Conservation (phyloP, 2,113 vertebrate species). For the Cacatua alba region DNA sequence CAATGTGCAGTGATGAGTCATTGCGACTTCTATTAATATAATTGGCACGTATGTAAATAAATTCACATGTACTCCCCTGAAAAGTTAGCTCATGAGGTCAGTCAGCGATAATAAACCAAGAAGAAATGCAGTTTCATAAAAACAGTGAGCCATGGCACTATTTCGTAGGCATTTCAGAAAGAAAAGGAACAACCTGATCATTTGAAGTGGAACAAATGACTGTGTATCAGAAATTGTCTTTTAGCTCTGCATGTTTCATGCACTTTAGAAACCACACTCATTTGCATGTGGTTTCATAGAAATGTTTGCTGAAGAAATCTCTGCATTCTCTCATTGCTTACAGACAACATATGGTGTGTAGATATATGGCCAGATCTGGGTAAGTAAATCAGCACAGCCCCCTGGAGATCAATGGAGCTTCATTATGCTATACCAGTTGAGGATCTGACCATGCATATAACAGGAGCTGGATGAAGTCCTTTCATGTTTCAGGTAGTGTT, state of each 20-base stretch:
- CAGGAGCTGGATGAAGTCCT: slow-evolving; percentile 7
- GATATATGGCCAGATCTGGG: neutral
- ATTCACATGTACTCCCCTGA: slow-evolving; percentile 48
- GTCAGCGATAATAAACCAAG: slow-evolving; percentile 19
- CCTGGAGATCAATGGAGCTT: neutral
- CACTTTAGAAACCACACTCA: neutral
- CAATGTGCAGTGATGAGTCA: slow-evolving; percentile 47
- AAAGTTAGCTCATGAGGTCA: slow-evolving; percentile 62
- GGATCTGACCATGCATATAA: neutral
- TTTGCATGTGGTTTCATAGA: neutral
- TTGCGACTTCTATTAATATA: slow-evolving; percentile 66
- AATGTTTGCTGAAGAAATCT: neutral
- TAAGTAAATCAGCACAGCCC: neutral
- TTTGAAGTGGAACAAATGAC: neutral
- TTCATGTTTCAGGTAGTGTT: slow-evolving; percentile 48
- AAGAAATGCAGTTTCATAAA: slow-evolving; percentile 20
- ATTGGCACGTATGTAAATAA: slow-evolving; percentile 60
- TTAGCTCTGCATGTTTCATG: neutral
- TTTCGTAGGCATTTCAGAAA: slow-evolving; percentile 11
- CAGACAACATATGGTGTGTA: slow-evolving; percentile 2
- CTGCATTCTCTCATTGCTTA: neutral
- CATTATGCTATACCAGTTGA: neutral
- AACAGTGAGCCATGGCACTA: neutral
- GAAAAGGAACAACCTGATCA: neutral
- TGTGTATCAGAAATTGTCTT: neutral